Evolutionary conservation across 2,113 vertebrate genomes (phyloP).

Genomic region (Sterna hirundo): DNA sequence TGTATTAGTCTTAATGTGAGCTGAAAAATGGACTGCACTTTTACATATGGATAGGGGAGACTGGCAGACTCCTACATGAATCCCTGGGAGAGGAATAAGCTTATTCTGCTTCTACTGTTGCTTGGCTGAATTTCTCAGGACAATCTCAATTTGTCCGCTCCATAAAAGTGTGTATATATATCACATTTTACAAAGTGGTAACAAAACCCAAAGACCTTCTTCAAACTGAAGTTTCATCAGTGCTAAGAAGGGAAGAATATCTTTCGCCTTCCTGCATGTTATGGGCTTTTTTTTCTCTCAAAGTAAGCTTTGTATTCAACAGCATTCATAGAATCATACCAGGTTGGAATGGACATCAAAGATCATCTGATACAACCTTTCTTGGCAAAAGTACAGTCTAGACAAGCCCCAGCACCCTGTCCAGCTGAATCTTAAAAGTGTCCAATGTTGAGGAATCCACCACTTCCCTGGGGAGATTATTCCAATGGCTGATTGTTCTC

Average conservation of each 20-base stretch:
- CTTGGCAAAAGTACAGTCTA: too few species aligned
- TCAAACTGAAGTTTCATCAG: neutral
- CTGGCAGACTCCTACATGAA: neutral
- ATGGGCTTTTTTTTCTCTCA: neutral
- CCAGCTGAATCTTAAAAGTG: too few species aligned
- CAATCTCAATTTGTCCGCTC: neutral
- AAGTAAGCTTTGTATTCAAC: neutral
- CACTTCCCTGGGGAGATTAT: too few species aligned
- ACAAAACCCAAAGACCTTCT: neutral
- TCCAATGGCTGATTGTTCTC: too few species aligned
- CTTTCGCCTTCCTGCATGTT: neutral
- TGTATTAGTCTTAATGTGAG: too few species aligned
- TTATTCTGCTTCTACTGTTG: neutral
- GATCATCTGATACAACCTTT: too few species aligned
- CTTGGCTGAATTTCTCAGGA: neutral
- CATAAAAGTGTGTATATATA: neutral
- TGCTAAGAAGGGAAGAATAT: neutral
- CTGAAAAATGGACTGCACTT: neutral
- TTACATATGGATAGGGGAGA: neutral
- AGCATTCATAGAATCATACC: too few species aligned
- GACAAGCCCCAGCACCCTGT: too few species aligned
- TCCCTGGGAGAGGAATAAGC: neutral
- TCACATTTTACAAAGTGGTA: neutral
- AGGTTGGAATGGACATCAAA: too few species aligned
- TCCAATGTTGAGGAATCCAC: too few species aligned